Evolutionary conservation across 2,113 vertebrate species (phyloP).

Genomic region (Ivindomyrus marchei): DNA sequence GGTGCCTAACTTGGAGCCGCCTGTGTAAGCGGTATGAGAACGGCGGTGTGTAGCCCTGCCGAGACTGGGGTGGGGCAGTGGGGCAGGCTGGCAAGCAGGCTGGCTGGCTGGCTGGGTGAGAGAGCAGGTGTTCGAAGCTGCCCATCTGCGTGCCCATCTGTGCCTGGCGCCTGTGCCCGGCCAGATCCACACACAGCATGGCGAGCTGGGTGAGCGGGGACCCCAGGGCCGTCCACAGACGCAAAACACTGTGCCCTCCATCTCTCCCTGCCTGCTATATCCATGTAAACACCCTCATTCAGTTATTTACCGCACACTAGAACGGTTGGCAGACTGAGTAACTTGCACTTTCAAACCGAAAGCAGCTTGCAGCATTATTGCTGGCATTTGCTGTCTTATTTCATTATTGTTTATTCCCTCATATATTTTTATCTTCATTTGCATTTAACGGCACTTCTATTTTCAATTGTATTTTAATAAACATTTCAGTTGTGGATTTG

Average conservation of each 20-base stretch:
- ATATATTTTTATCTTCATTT: not conserved
- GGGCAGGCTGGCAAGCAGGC: not conserved
- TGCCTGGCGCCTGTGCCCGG: slow-evolving; percentile 63
- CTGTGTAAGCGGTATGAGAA: not conserved
- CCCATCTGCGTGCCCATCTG: slow-evolving; percentile 73
- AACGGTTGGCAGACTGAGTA: not conserved
- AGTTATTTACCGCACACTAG: not conserved
- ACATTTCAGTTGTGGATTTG: not conserved
- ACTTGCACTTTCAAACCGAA: not conserved
- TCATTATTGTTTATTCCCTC: not conserved
- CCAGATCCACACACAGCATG: slow-evolving; percentile 56
- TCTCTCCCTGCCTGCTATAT: not conserved
- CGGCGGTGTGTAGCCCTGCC: slow-evolving; percentile 12
- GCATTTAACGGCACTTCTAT: not conserved
- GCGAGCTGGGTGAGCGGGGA: slow-evolving; percentile 45
- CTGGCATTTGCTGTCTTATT: not conserved
- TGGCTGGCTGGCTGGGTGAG: not conserved
- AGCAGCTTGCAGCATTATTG: not conserved
- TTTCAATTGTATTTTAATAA: not conserved
- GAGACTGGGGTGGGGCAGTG: not conserved
- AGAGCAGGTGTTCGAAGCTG: slow-evolving; percentile 68
- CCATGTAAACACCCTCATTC: not conserved
- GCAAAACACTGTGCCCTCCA: not conserved
- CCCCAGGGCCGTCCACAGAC: not conserved
- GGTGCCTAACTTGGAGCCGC: not conserved